Evolutionary conservation across 1,140 invertebrate genomes (phyloP).

Genomic region (Caenorhabditis latens): DNA sequence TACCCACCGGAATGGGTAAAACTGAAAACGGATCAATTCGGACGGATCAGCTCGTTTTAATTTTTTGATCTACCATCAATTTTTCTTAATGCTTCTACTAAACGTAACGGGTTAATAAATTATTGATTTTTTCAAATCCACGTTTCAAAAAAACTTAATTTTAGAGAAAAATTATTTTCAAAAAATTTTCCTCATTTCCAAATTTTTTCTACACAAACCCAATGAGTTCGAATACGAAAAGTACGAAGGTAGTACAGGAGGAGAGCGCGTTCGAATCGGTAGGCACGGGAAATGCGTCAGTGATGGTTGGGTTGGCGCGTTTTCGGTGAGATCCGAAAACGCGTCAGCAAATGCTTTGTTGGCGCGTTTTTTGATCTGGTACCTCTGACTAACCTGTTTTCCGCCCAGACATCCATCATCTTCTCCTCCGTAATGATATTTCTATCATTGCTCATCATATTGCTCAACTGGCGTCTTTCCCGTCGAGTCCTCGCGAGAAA

Average conservation of each 20-base stretch:
- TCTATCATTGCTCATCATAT: not conserved
- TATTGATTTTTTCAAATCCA: not conserved
- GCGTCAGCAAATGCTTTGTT: too few relatives aligned
- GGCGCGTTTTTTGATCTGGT: not conserved
- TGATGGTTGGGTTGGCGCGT: too few relatives aligned
- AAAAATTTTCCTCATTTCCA: too few relatives aligned
- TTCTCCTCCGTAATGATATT: slow-evolving; percentile 27
- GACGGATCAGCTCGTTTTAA: not conserved
- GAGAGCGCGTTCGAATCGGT: not conserved
- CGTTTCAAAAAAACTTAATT: not conserved
- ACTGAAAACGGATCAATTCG: slow-evolving; percentile 5
- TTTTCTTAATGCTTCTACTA: not conserved
- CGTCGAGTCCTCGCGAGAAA: not conserved
- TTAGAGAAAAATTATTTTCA: too few relatives aligned
- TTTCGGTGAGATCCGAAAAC: too few relatives aligned
- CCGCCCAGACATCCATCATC: not conserved
- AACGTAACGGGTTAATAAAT: not conserved
- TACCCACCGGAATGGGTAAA: slow-evolving; percentile 15
- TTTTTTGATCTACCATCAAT: not conserved
- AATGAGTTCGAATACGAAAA: slow-evolving; percentile 5
- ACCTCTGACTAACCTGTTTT: not conserved
- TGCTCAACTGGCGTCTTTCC: slow-evolving; percentile 5
- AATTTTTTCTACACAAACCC: not conserved
- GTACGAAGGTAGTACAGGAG: not conserved
- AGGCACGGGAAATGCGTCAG: not conserved